Evolutionary conservation across 2,888 invertebrate species (phyloP).

Genomic region (Drosophila borborema): DNA sequence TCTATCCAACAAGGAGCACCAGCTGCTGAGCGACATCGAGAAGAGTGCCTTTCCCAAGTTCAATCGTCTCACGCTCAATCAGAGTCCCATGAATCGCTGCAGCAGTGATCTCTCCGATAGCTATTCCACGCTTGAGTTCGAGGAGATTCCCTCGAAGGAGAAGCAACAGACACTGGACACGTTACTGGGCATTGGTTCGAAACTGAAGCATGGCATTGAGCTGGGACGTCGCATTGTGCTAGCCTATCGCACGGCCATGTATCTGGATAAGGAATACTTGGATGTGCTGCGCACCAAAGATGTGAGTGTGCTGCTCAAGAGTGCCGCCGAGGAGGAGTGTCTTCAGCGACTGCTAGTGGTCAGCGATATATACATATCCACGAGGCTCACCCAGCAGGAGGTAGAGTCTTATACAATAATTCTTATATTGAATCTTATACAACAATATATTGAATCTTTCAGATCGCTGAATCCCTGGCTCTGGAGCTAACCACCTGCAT

Average conservation of each 20-base stretch:
- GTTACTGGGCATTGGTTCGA: conserved; percentile 86
- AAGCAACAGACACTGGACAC: conserved; percentile 84
- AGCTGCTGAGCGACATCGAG: conserved; percentile 86
- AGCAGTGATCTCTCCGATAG: conserved; percentile 78
- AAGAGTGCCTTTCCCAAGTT: conserved; percentile 84
- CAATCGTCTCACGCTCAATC: conserved; percentile 84
- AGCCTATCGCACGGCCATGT: conserved; percentile 87
- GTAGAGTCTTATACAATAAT: conserved; percentile 62
- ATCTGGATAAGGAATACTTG: conserved; percentile 87
- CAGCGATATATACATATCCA: conserved; percentile 87
- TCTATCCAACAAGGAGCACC: conserved; percentile 88
- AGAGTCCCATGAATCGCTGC: conserved; percentile 71
- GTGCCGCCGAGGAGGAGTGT: conserved; percentile 86
- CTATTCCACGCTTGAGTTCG: conserved; percentile 83
- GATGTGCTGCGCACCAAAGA: conserved; percentile 86
- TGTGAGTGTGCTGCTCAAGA: conserved; percentile 86
- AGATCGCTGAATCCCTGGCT: conserved; percentile 87
- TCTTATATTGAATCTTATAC: not conserved
- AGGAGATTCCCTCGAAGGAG: conserved; percentile 84
- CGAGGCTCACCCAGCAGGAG: conserved; percentile 86
- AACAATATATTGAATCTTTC: conserved; percentile 31
- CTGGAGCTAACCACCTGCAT: conserved; percentile 86
- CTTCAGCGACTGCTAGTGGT: conserved; percentile 87
- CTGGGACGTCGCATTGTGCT: conserved; percentile 87
- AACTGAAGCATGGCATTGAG: conserved; percentile 86